Conservation (phyloP, 2,113 vertebrate species). For the Albula glossodonta region DNA sequence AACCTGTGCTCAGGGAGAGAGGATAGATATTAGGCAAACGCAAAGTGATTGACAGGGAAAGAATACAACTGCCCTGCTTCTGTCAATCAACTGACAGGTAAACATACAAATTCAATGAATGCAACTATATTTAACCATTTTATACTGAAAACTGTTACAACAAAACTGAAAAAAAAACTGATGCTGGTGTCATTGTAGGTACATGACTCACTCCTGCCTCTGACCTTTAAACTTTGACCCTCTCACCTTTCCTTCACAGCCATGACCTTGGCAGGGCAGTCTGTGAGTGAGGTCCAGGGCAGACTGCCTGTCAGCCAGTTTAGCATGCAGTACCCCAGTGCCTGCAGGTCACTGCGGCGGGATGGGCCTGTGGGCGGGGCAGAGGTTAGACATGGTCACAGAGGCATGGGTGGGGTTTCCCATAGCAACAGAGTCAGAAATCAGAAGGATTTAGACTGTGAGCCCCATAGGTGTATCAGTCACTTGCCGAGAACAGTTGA, state of each 20-base stretch:
- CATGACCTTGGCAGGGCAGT: slow-evolving; percentile 64
- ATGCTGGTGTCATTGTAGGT: not conserved
- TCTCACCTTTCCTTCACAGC: slow-evolving; percentile 80
- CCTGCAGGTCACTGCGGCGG: slow-evolving; percentile 89
- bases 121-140: not conserved
- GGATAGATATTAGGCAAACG: not conserved
- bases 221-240: not conserved
- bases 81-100: not conserved
- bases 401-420: not conserved
- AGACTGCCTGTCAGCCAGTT: slow-evolving; percentile 81
- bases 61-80: not conserved
- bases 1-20: slow-evolving; percentile 61
- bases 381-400: not conserved
- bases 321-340: slow-evolving; percentile 89
- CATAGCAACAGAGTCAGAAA: not conserved
- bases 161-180: not conserved
- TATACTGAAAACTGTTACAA: not conserved
- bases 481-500: no score
- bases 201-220: not conserved
- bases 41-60: not conserved
- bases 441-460: not conserved
- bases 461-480: no score
- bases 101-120: not conserved
- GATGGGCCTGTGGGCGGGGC: slow-evolving; percentile 74
- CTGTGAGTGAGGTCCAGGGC: slow-evolving; percentile 76